Evolutionary conservation across 2,797 vertebrate species (phyloP).

Genomic region (Channa striata): DNA sequence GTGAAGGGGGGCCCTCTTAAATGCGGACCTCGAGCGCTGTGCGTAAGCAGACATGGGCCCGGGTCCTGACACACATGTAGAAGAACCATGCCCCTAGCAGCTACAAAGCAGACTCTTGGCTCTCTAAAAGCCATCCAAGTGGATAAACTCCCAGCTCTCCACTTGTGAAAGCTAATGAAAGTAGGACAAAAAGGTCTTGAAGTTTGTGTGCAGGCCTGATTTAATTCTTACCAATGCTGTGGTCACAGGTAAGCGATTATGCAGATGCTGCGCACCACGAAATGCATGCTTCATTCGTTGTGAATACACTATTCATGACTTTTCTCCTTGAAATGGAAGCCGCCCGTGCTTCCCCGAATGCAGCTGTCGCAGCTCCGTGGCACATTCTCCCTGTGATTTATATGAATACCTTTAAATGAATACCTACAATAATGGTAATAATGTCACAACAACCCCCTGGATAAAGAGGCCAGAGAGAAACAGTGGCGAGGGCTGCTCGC

Average conservation of each 20-base stretch:
- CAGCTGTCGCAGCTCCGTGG: background rate
- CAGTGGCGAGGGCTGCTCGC: constrained; percentile 36
- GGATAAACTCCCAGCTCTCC: constrained; percentile 30
- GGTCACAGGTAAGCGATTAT: constrained; percentile 47
- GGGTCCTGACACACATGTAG: constrained; percentile 28
- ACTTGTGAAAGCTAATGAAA: constrained; percentile 35
- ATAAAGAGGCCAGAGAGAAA: constrained; percentile 40
- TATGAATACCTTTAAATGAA: constrained; percentile 33
- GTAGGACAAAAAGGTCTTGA: constrained; percentile 11
- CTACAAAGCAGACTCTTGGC: constrained; percentile 26
- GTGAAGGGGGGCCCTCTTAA: constrained; percentile 16
- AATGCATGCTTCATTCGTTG: constrained; percentile 40
- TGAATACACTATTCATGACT: constrained; percentile 58
- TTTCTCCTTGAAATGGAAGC: constrained; percentile 28
- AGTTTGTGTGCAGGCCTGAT: constrained; percentile 25
- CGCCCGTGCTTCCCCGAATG: constrained; percentile 4
- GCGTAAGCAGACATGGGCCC: constrained; percentile 15
- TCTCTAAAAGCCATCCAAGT: constrained; percentile 30
- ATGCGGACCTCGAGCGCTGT: constrained; percentile 40
- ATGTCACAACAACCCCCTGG: constrained; percentile 33
- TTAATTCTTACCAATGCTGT: constrained; percentile 7
- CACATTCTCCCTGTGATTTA: constrained; percentile 24
- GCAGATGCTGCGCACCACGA: constrained; percentile 19
- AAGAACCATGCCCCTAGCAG: constrained; percentile 13
- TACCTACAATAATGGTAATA: constrained; percentile 45